Evolutionary conservation across 2,797 vertebrate species (phyloP).

Genomic region (Hyperoplus lanceolatus): DNA sequence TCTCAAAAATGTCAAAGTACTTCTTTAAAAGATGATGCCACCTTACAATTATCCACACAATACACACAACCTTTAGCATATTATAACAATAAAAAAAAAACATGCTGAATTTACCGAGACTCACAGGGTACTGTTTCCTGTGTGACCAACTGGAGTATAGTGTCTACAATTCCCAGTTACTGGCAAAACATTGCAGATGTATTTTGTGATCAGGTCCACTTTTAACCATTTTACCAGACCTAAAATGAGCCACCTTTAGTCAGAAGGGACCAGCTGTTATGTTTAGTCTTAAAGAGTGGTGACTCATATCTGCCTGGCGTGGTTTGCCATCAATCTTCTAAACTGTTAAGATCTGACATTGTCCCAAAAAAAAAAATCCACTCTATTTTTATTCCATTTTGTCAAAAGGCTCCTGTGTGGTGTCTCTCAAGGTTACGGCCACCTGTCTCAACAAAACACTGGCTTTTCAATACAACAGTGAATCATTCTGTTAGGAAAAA

Average conservation of each 20-base stretch:
- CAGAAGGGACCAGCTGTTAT: slow-evolving; percentile 5
- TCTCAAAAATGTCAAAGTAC: neutral
- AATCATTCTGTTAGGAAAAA: slow-evolving; percentile 11
- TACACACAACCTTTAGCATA: neutral
- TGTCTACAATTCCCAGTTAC: slow-evolving; percentile 27
- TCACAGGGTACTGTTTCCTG: neutral
- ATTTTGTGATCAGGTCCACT: neutral
- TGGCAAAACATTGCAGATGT: neutral
- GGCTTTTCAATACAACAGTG: neutral
- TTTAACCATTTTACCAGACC: neutral
- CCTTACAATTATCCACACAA: too few relatives aligned
- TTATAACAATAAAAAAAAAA: neutral
- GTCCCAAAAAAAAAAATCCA: slow-evolving; percentile 12
- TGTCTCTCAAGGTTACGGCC: slow-evolving; percentile 23
- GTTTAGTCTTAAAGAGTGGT: neutral
- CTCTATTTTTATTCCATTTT: slow-evolving; percentile 3
- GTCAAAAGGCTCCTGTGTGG: slow-evolving; percentile 1
- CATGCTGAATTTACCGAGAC: neutral
- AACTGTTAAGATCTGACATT: neutral
- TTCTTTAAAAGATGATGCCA: neutral
- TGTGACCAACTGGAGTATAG: slow-evolving; percentile 19
- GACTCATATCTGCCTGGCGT: neutral
- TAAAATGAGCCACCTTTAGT: slow-evolving; percentile 2
- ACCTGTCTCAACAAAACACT: slow-evolving; percentile 10
- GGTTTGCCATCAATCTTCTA: neutral